Conservation (phyloP, 2,797 vertebrate species). For the Falco naumanni region DNA sequence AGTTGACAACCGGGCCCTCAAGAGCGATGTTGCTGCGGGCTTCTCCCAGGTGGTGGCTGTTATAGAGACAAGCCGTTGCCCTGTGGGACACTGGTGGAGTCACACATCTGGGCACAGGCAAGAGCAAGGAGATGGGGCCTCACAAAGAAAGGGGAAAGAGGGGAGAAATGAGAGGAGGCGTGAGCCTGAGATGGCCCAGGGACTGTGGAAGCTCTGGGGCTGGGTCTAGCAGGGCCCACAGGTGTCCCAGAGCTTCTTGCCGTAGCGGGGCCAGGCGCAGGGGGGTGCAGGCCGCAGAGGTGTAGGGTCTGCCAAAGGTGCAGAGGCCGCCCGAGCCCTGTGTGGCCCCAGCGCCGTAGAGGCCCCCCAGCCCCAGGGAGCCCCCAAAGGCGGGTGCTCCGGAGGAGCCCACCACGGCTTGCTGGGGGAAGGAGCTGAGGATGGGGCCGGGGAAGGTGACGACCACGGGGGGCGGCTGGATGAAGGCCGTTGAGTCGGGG, state of each 20-base stretch:
- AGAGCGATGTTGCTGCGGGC: too few species aligned
- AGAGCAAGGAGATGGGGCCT: too few species aligned
- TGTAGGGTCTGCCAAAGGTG: not conserved
- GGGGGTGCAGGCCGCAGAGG: not conserved
- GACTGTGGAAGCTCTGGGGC: too few species aligned
- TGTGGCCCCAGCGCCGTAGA: not conserved
- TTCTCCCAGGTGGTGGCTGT: too few species aligned
- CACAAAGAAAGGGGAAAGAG: too few species aligned
- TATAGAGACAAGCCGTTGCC: too few species aligned
- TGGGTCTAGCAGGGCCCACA: not conserved
- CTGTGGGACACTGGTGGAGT: too few species aligned
- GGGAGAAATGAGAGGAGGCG: too few species aligned
- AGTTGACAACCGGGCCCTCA: too few species aligned
- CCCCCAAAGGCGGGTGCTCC: not conserved
- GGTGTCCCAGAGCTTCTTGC: not conserved
- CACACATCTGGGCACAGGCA: too few species aligned
- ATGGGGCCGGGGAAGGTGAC: not conserved
- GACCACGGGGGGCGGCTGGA: not conserved
- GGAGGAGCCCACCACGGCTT: not conserved
- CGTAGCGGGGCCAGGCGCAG: not conserved
- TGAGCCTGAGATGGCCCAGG: too few species aligned
- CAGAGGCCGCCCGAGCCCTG: not conserved
- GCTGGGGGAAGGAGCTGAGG: slow-evolving; percentile 15
- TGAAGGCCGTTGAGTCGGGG: not conserved
- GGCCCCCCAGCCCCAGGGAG: not conserved